Evolutionary conservation across 2,888 invertebrate species (phyloP), one percentile per base, ranked within the genome.

Genomic region (Allygus modestus): DNA sequence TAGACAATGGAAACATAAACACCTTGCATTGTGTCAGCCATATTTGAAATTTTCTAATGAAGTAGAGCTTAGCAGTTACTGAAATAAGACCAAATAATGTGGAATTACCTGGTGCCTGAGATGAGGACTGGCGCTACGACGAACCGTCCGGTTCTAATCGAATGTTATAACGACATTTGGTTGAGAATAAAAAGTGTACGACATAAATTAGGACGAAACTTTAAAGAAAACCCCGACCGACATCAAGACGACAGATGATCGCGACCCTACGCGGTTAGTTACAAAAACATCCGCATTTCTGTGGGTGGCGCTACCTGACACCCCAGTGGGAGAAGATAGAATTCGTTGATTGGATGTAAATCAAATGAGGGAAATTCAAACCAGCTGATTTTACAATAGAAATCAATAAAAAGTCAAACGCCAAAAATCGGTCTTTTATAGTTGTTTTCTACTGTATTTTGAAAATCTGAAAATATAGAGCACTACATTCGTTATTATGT

Each of bases 1-100:
- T 82, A 87, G 86, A 88, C 87, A 88, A 88, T 88, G 87, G 87
- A 87, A 88, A 88, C 88, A 88, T 88, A 88, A 88, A 88, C 88
- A 89, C 87, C 87, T 87, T 86, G 86, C 86, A 87, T 86, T 83
- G 83, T 85, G 87, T 88, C 86, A 87, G 88, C 88, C 89, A 89
- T 89, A 73, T 85, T 85, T 85, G 81, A 85, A 83, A 83, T 82
- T 79, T 85, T 41, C 81, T 85, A 71, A 81, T 69, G 81, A 69
- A 85, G 69, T 75, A 31, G 65, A 46, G 69, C 75, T 81, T n/a
- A 75, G 81, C 73, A 84, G 41, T 61, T 73, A 81, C 51, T 33
- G 37, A 65, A 84, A 41, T 73, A 23, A n/a, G 41, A 73, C 4
- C 41, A 37, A 43, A 73, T 41, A 41, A 20, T 41, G 33, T 0